phyloP scores from a whole-genome alignment of 2,888 invertebrate species.

The Synanthedon andrenaeformis region DNA sequence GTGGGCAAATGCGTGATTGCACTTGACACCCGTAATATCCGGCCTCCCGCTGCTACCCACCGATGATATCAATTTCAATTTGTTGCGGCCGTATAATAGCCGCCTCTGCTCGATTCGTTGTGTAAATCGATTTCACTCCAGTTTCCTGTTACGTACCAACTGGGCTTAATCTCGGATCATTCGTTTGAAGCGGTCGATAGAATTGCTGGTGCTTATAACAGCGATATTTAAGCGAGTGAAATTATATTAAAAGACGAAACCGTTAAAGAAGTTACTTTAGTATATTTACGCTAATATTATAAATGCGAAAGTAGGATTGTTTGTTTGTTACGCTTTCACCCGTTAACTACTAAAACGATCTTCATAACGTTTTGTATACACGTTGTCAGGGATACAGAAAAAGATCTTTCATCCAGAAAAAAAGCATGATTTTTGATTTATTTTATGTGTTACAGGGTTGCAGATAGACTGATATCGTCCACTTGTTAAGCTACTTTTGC shows the following conservation, averaged over 20 bases:
- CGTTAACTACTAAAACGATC: no score
- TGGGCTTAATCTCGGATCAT: slow-evolving; percentile 53
- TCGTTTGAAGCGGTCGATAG: slow-evolving; percentile 45
- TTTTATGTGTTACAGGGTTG: no score
- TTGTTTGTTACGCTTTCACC: no score
- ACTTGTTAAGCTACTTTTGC: no score
- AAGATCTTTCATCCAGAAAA: no score
- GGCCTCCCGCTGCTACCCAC: slow-evolving; percentile 49
- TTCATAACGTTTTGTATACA: no score
- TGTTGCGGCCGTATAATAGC: slow-evolving; percentile 61
- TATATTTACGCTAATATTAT: no score
- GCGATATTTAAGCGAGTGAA: neutral
- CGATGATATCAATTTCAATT: slow-evolving; percentile 70
- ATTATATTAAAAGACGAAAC: neutral
- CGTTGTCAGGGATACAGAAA: no score
- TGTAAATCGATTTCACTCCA: slow-evolving; percentile 61
- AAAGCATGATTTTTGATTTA: no score
- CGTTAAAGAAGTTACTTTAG: no score
- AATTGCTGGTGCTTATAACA: slow-evolving; percentile 32
- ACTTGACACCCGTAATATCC: slow-evolving; percentile 68
- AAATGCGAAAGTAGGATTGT: no score
- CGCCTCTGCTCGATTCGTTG: slow-evolving; percentile 55
- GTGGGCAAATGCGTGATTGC: slow-evolving; percentile 56
- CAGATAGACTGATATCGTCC: no score
- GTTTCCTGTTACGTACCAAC: slow-evolving; percentile 61